Evolutionary conservation across 2,888 invertebrate genomes (phyloP), one percentile per base, ranked within the genome.

Genomic region (Epistrophe grossulariae): DNA sequence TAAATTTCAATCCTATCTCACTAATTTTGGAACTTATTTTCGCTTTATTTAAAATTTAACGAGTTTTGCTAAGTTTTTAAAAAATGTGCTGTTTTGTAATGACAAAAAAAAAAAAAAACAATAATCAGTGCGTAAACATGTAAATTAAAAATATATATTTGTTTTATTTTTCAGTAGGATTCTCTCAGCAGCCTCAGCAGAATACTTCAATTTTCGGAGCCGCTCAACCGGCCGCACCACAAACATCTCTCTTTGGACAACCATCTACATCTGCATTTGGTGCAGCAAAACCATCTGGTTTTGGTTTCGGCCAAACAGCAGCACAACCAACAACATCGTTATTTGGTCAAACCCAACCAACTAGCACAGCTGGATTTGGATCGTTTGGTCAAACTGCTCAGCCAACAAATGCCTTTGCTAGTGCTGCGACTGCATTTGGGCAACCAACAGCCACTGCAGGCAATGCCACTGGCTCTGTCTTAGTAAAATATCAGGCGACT

Each of bases 401-500:
- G n/a, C 92, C 92, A 0, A 90, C 92, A 0, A 93, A 91, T 89
- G 92, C 94, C 2, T 94, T 94, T 91, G 94, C 95, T 0, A 94
- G 93, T 62, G 93, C 93, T 0, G 80, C 90, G 0, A 89, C 91
- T 0, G 91, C 90, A 0, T 92, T 92, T 89, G 92, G 91, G 0
- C 92, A 91, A 62, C 89, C 91, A 0, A 84, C 72, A 10, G 88
- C 88, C 0, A 89, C 89, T 2, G 91, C 90, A 9, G 90, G 90
- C 0, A 91, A 91, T 84, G 35, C 91, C 0, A 91, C 94, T 0
- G 98, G 98, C 2, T 97, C 98, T 0, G 95, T 95, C 0, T 94
- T 97, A 1, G 92, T 89, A 1, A 99, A 99, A 92, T 99, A 98
- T 93, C 95, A 95, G 89, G 97, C 98, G 0, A 96, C 97, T 0